Evolutionary conservation across 2,888 invertebrate species (phyloP), one percentile per base, ranked within the genome.

Genomic region (Lypha dubia): DNA sequence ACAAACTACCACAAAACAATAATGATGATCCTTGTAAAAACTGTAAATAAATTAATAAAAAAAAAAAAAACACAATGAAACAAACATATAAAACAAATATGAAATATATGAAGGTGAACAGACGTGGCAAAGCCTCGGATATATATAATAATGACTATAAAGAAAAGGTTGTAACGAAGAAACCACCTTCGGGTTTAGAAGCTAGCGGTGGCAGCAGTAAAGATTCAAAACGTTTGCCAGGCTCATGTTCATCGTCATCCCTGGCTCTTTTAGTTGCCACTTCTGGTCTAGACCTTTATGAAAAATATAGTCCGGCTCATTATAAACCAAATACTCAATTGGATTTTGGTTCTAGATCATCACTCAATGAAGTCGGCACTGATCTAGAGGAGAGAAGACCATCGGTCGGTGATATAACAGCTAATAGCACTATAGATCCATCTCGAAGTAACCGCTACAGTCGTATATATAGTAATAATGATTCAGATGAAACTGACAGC

Each of bases 221-320:
- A 81, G 86, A 87, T 79, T 85, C 79, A 73, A 88, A 89, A 89
- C 89, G 89, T 88, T 89, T 91, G 87, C 88, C 90, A 88, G 89
- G 89, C 87, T 91, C 91, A 90, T 90, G 86, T 87, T 90, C 92
- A 91, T 91, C 92, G 90, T 92, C 92, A 89, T 93, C 93, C 88
- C 93, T 93, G 87, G 93, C 93, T 7, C 93, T 93, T 44, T 93
- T 93, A 38, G 89, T 93, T 88, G 93, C 93, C 68, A 95, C 93
- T 94, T 94, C 93, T 71, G 93, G 93, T 1, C 94, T 95, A 41
- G 96, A 96, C 86, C 92, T 96, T 85, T 94, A 95, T 89, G 95
- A 95, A 89, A 96, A 95, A 91, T 96, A 96, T 90, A 96, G 96
- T 49, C 95, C 96, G 65, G 94, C 95, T 51, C 94, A 95, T 90